Evolutionary conservation across 1,140 invertebrate species (phyloP), one percentile per base, ranked within the genome.

Genomic region (Atta texana): DNA sequence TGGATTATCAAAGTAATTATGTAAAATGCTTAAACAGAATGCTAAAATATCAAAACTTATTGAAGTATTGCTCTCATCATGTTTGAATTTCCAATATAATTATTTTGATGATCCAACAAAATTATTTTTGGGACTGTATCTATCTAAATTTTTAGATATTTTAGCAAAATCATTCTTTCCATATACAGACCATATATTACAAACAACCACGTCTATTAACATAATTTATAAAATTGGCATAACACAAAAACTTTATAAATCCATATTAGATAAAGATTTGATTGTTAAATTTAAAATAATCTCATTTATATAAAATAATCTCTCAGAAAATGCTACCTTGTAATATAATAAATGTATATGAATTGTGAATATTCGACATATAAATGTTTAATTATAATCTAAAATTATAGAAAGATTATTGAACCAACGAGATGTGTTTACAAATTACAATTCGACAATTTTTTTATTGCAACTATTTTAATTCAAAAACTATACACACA

Each of bases 251-350:
- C 24, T 53, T 14, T 18, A 4, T 44, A 44, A 21, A 68, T 68
- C 28, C 49, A 2, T 21, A 34, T 10, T 66, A 3, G 3, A 34
- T 1, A 2, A 31, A 66, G 18, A 34, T 72, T 72, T n/a, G 53
- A 55, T 31, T 72, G 51, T 72, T 72, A 55, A 21, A 57, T 12
- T 72, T 72, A 55, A 55, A 21, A 57, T 5, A n/a, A 55, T 74
- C 28, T 34, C 57, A 12, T 74, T 21, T 44, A 24, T 24, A 24
- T 24, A 24, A 24, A 24, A 24, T 24, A 44, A 44, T 10, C 8
- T 44, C 1, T n/a, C 51, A 6, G 8, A 21, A 57, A 57, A 57
- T 57, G 2, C 1, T 8, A 74, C 14, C 0, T 39, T 12, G 3
- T 57, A 44, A 44, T 5, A 14, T 34, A 66, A 72, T 31, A 53